Evolutionary conservation across 2,113 vertebrate species (phyloP), one percentile per base, ranked within the genome.

Genomic region (Brachionichthys hirsutus): DNA sequence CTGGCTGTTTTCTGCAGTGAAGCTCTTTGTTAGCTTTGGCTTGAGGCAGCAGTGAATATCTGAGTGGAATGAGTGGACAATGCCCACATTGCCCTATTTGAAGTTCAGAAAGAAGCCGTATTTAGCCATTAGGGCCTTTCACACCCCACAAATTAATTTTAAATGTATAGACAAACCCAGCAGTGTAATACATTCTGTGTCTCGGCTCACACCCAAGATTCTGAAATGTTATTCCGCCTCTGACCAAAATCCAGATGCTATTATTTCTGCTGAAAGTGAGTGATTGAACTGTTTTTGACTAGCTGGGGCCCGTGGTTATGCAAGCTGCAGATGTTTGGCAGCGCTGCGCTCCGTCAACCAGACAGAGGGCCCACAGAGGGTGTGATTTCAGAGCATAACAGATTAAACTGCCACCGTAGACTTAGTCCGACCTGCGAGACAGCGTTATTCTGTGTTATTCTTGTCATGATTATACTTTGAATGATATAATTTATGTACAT

Each of bases 321-420:
- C 57, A 89, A 87, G 22, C 66, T 73, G 67, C 83, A 88, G 81
- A 84, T 82, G 86, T 88, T 77, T 83, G 82, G 73, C 83, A 47
- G 44, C 1, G 42, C 58, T 57, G 44, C 50, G 53, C 59, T 68
- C 24, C 56, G 67, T 80, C 34, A 73, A 66, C 71, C 45, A 71
- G 63, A 35, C 19, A 30, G 24, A 30, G 10, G 49, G 34, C 10
- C 61, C 66, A 55, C 62, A 20, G 47, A 72, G 47, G 65, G 44
- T 13, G 52, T 50, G 59, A 79, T 70, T 81, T 20, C 41, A 61
- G 67, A 48, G 66, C 58, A 80, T 59, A 82, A 79, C 52, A 74
- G 65, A 62, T 55, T 46, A 46, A 9, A 48, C 34, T 46, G 61
- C 30, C 63, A 51, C 9, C 6, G 36, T 45, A 55, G 47, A 65